These are phyloP conservation scores for Tenebrosternarchus preto DNA, from an alignment of 2,113 vertebrate species.

Conservation along the genomic window DNA sequence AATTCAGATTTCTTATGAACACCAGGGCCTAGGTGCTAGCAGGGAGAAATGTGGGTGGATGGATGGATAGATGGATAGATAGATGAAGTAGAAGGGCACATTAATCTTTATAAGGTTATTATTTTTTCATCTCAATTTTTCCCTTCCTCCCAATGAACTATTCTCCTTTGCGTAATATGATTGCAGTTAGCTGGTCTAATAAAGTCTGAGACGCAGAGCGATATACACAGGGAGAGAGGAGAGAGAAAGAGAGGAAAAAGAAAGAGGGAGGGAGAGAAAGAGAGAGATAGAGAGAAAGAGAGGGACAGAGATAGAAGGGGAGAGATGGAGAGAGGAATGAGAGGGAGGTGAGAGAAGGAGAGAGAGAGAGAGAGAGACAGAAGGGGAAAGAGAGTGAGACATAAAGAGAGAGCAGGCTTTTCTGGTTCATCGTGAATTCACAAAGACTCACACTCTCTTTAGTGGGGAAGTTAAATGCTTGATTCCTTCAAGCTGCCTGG, in stretches of 20 bases:
- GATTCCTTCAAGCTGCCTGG: slow-evolving; percentile 58
- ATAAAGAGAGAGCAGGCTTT: slow-evolving; percentile 53
- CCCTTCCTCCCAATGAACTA: slow-evolving; percentile 59
- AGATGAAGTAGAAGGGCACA: slow-evolving; percentile 70
- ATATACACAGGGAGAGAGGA: neutral
- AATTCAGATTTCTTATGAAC: slow-evolving; percentile 74
- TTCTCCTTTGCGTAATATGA: slow-evolving; percentile 72
- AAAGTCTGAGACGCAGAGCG: slow-evolving; percentile 68
- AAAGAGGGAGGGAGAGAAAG: no score
- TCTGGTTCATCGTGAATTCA: slow-evolving; percentile 71
- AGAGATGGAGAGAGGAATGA: slow-evolving; percentile 21
- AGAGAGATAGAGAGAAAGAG: no score
- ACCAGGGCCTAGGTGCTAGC: slow-evolving; percentile 51
- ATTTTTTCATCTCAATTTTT: slow-evolving; percentile 72
- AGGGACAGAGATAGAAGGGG: no score
- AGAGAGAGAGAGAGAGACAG: no score
- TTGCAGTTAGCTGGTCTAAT: slow-evolving; percentile 76
- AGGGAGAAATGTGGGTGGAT: slow-evolving; percentile 61
- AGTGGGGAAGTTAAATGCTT: slow-evolving; percentile 50
- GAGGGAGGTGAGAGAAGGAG: no score
- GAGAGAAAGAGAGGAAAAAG: neutral
- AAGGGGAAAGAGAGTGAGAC: neutral
- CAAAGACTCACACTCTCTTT: slow-evolving; percentile 50
- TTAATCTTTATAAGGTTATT: slow-evolving; percentile 79
- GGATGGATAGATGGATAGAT: slow-evolving; percentile 69